phyloP scores from a whole-genome alignment of 2,113 vertebrate species.

The Leiothrix lutea region DNA sequence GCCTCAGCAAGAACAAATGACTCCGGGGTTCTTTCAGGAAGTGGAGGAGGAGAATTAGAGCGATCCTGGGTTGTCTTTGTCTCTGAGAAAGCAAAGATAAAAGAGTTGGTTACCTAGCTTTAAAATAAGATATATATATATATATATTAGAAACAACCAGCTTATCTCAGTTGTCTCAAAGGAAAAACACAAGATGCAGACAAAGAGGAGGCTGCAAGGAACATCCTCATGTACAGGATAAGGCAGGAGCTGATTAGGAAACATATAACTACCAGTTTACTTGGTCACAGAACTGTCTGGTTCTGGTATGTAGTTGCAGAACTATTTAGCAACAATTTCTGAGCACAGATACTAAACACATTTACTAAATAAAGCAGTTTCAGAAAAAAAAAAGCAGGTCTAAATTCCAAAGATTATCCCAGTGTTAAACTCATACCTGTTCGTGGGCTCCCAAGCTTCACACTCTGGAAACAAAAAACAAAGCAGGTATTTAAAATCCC shows the following conservation, averaged over 20 bases:
- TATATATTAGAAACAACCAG: background rate
- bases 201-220: background rate
- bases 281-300: background rate
- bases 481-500: constrained; percentile 28
- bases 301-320: background rate
- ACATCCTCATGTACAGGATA: accelerated
- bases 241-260: background rate
- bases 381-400: background rate
- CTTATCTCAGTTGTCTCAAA: background rate
- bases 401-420: background rate
- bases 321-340: background rate
- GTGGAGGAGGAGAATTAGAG: constrained; percentile 60
- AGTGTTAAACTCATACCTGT: constrained; percentile 61
- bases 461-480: constrained; percentile 66
- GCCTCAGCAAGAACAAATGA: constrained; percentile 78
- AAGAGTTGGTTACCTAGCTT: background rate
- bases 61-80: constrained; percentile 13
- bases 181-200: background rate
- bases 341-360: background rate
- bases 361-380: background rate
- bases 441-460: constrained; percentile 62
- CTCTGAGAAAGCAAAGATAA: constrained; percentile 9
- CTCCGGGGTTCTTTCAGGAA: constrained; percentile 82
- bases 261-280: background rate
- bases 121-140: background rate